Conservation (phyloP, 2,113 vertebrate genomes). For the Leucosticte australis region DNA sequence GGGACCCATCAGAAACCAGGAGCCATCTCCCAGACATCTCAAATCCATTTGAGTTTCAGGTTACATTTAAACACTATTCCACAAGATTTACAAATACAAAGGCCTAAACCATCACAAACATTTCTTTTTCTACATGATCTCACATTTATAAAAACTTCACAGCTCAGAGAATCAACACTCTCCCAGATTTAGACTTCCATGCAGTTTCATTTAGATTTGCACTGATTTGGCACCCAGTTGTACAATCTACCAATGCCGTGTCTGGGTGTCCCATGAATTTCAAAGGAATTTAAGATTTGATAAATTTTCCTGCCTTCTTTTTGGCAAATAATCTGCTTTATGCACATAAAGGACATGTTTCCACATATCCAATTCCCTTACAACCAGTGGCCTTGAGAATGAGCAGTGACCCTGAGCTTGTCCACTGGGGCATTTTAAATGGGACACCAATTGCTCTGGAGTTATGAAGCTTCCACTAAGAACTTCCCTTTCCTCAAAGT, state of each 20-base stretch:
- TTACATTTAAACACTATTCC: not conserved
- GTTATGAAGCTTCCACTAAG: not conserved
- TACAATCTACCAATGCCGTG: not conserved
- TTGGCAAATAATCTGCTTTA: not conserved
- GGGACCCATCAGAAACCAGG: not conserved
- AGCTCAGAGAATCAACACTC: not conserved
- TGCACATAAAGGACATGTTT: not conserved
- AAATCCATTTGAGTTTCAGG: constrained; percentile 12
- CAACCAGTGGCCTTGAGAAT: not conserved
- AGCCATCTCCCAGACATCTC: constrained; percentile 26
- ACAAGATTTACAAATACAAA: not conserved
- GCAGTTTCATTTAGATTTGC: not conserved
- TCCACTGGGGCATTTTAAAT: not conserved
- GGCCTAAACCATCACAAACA: not conserved
- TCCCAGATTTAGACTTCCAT: not conserved
- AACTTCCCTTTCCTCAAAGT: not conserved
- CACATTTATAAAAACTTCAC: not conserved
- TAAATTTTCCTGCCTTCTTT: not conserved
- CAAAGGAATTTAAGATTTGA: not conserved
- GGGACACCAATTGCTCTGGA: not conserved
- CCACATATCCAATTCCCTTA: not conserved
- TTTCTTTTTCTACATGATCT: not conserved
- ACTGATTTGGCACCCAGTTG: not conserved
- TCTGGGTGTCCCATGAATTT: not conserved
- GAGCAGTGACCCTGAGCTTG: not conserved